phyloP scores from a whole-genome alignment of 2,797 vertebrate species.

The Philypnodon macrostomus region DNA sequence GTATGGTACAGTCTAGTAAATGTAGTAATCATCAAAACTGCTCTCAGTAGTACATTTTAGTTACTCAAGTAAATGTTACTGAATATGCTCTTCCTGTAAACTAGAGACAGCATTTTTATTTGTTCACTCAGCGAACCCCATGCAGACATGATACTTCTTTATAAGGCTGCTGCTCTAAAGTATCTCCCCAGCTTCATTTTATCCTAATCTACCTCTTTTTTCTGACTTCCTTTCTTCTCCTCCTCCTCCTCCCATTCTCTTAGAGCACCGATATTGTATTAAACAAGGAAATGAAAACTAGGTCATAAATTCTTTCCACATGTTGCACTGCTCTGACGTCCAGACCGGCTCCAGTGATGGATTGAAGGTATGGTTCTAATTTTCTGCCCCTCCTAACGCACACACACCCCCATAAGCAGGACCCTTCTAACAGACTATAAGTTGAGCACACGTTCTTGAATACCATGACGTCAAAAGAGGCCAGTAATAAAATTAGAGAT shows the following conservation, averaged over 20 bases:
- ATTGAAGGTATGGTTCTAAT: slow-evolving; percentile 76
- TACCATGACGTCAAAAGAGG: no score
- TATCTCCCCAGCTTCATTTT: slow-evolving; percentile 16
- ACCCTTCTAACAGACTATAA: no score
- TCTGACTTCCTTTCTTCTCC: slow-evolving; percentile 36
- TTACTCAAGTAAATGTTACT: no score
- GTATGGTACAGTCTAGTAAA: no score
- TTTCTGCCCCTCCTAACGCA: slow-evolving; percentile 39
- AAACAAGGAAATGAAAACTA: slow-evolving; percentile 82
- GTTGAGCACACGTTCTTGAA: no score
- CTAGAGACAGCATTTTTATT: not conserved
- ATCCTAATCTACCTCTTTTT: slow-evolving; percentile 32
- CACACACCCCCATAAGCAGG: slow-evolving; percentile 18
- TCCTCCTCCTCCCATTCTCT: slow-evolving; percentile 21
- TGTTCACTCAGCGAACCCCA: not conserved
- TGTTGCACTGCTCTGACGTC: slow-evolving; percentile 70
- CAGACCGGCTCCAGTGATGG: slow-evolving; percentile 69
- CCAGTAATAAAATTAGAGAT: no score
- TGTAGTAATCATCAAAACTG: no score
- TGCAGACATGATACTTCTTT: slow-evolving; percentile 1
- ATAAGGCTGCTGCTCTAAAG: slow-evolving; percentile 32
- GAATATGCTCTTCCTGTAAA: no score
- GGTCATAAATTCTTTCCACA: slow-evolving; percentile 85
- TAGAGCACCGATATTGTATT: slow-evolving; percentile 61
- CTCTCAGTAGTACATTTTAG: no score